A percentile compares a stretch with the other conserved stretches of the same genome.
phyloP scores from a whole-genome alignment of 2,888 invertebrate genomes.

The Mimumesa dahlbomi region DNA sequence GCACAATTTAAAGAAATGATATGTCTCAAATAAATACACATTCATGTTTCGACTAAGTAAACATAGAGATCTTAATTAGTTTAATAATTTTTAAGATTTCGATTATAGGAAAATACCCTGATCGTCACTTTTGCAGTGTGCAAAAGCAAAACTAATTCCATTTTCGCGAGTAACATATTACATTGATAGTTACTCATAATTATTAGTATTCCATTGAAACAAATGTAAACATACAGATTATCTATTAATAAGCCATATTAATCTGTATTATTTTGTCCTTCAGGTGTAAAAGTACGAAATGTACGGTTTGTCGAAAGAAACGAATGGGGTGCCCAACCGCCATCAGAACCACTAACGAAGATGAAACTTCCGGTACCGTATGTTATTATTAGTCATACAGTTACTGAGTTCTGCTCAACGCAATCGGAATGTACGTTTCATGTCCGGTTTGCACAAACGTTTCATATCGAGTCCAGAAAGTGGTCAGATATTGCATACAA shows the following conservation, averaged over 20 bases:
- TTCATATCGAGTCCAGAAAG: conserved; percentile 84
- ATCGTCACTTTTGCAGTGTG: too few relatives aligned
- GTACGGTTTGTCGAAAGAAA: conserved; percentile 82
- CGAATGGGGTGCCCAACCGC: conserved; percentile 87
- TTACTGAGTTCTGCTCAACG: conserved; percentile 73
- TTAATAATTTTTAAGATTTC: background rate
- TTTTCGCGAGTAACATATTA: too few relatives aligned
- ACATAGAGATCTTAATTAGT: background rate
- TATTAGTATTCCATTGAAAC: too few relatives aligned
- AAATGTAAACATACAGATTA: too few relatives aligned
- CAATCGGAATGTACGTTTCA: conserved; percentile 66
- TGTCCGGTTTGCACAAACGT: conserved; percentile 70
- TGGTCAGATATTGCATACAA: conserved; percentile 89
- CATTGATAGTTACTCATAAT: too few relatives aligned
- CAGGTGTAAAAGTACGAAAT: conserved; percentile 53
- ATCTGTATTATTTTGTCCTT: conserved; percentile 25
- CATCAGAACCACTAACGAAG: conserved; percentile 61
- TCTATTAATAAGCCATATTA: too few relatives aligned
- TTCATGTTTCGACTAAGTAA: too few relatives aligned
- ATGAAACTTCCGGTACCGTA: conserved; percentile 72
- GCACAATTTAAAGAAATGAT: too few relatives aligned
- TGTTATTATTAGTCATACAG: conserved; percentile 75
- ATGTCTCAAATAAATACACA: too few relatives aligned
- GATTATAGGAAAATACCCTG: too few relatives aligned
- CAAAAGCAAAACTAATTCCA: too few relatives aligned